Evolutionary conservation across 2,888 invertebrate genomes (phyloP).

Genomic region (Diarsia brunnea): DNA sequence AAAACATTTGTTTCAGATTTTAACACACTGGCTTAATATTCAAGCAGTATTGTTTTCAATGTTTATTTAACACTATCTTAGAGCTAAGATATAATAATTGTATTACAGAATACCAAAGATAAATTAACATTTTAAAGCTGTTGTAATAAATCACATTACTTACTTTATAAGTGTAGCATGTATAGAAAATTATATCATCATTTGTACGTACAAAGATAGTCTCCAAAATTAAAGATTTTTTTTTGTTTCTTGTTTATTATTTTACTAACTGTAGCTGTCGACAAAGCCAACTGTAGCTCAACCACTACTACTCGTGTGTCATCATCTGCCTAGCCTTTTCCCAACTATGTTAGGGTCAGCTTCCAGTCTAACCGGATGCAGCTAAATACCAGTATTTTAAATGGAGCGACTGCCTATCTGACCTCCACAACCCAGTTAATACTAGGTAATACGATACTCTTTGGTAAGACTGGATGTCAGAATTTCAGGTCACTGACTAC

Average conservation of each 20-base stretch:
- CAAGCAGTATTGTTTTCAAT: not conserved
- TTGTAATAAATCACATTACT: not conserved
- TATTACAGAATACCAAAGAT: conserved; percentile 41
- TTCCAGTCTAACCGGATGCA: too few relatives aligned
- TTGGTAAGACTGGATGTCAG: too few relatives aligned
- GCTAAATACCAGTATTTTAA: too few relatives aligned
- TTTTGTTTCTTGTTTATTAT: not conserved
- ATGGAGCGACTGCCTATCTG: too few relatives aligned
- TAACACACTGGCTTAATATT: not conserved
- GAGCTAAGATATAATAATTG: not conserved
- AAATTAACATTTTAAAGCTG: not conserved
- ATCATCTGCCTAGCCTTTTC: too few relatives aligned
- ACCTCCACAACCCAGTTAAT: too few relatives aligned
- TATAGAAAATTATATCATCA: not conserved
- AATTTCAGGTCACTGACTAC: too few relatives aligned
- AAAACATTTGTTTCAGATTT: not conserved
- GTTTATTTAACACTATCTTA: not conserved
- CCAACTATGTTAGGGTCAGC: too few relatives aligned
- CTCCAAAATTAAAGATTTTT: not conserved
- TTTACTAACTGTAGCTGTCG: not conserved
- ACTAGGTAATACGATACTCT: too few relatives aligned
- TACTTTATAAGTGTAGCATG: not conserved
- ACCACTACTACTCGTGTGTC: too few relatives aligned
- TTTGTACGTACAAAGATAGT: too few relatives aligned
- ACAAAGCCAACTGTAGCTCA: too few relatives aligned